Base-by-base conservation (phyloP, 2,113 vertebrate species). In the Stigmatopora argus region DNA sequence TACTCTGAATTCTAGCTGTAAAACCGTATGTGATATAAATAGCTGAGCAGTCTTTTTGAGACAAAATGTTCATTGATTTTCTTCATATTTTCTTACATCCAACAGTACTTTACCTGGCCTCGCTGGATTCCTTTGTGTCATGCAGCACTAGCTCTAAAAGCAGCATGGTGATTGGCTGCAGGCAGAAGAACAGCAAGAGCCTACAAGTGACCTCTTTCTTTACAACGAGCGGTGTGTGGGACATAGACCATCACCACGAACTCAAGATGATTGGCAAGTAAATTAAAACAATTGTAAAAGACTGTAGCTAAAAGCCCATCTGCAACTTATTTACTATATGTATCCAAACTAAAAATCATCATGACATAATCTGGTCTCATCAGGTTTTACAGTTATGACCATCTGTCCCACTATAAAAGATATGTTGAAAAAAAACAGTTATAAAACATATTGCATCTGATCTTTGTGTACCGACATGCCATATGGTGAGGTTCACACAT, bases 231-330 rank as follows among this genome's bases (percentile, higher is more conserved):
- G 91, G 93, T 66, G 83, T 91, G 70, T 90, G 87, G 69, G 91
- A 89, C 76, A 78, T 93, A 71, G 89, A 93, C 85, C 92, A 92
- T 73, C 87, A 91, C 72, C 69, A 67, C 48, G 75, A 26, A 59
- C 88, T 94, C 61, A 91, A 90, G 78, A 89, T 93, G 78, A 93
- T 93, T 74, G 91, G 91, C 96, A 88, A 53, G 73, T 1, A 34
- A 3, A 60, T 62, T 14, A 13, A 12, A 57, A 17, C 55, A 44
- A 1, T 45, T 7, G 45, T 61, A 45, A 61, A 6, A 12, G 19
- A 15, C 41, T 45, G 59, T 61, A 45, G 47, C 47, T 12, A 34
- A 8, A 26, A 35, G 62, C 26, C 62, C 38, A 61, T 23, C 35
- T 61, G 59, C 38, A 45, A 23, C 19, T 61, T 45, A 13, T 23